Evolutionary conservation across 2,888 invertebrate genomes (phyloP), one percentile per base, ranked within the genome.

Genomic region (Saturnia pavonia): DNA sequence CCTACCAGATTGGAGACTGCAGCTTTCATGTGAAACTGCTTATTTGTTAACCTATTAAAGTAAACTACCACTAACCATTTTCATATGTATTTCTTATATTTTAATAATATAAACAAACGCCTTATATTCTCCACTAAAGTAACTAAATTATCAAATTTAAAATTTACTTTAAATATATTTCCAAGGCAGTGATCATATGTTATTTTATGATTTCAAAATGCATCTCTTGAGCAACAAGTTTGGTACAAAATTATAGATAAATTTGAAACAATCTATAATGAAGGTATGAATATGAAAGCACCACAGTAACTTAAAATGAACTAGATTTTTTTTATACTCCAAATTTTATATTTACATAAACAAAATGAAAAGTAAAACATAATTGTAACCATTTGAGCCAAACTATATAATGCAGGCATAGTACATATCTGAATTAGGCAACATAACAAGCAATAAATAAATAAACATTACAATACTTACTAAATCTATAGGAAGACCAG

Each of bases 401-500:
- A 60, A 60, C 57, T 27, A 60, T 60, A 60, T 25, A 60, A 60
- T 25, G 14, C 57, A 60, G 14, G 25, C 57, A 60, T 57, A 60
- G 14, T 27, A 14, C 0, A 14, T 12, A 57, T 25, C 25, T 57
- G 25, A 12, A 54, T 22, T 54, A 54, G 7, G 22, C 22, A 54
- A 54, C 54, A n/a, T 54, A 25, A 27, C 25, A 69, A 22, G 54
- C 54, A 57, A 71, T 25, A n/a, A 51, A 68, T 25, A 60, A 69
- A 25, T 65, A 67, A 63, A 66, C 22, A 40, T 71, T 68, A 73
- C 67, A 72, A 60, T 78, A 94, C 95, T 95, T 94, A 97, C 97
- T 95, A 97, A 95, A 92, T 97, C 97, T 82, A 97, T 95, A 69
- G 97, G 96, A 77, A 97, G 93, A 74, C 96, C 96, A 77, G 95